Evolutionary conservation across 2,113 vertebrate genomes (phyloP).

Genomic region (Hymenochirus boettgeri): DNA sequence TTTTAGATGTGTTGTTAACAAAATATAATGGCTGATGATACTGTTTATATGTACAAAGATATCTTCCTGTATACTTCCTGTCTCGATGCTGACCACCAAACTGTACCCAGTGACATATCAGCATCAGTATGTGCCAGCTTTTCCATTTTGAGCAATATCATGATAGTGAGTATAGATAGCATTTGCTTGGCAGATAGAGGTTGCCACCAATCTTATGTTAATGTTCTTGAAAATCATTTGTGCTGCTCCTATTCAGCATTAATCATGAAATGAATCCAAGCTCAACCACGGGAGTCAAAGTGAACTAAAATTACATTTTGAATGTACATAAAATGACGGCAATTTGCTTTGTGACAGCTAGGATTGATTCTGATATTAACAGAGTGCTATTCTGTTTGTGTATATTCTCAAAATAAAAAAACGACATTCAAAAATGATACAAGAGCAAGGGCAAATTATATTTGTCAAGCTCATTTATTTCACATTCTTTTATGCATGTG

Average conservation of each 20-base stretch:
- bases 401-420: slow-evolving; percentile 5
- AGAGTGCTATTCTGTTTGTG: slow-evolving; percentile 23
- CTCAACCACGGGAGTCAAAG: slow-evolving; percentile 22
- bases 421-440: slow-evolving; percentile 1
- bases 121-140: too few relatives aligned
- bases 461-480: slow-evolving; percentile 6
- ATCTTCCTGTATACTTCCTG: too few relatives aligned
- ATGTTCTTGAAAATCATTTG: slow-evolving; percentile 17
- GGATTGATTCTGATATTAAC: slow-evolving; percentile 33
- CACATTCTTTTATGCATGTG: neutral
- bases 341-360: slow-evolving; percentile 34
- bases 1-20: too few relatives aligned
- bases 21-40: too few relatives aligned
- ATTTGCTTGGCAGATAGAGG: too few relatives aligned
- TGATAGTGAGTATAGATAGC: too few relatives aligned
- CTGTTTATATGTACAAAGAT: too few relatives aligned
- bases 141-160: too few relatives aligned
- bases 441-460: slow-evolving; percentile 7
- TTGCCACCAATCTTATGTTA: too few relatives aligned
- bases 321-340: slow-evolving; percentile 36
- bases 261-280: slow-evolving; percentile 32
- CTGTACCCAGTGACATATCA: too few relatives aligned
- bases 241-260: slow-evolving; percentile 21
- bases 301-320: slow-evolving; percentile 34
- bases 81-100: too few relatives aligned